phyloP scores from a whole-genome alignment of 2,113 vertebrate species.

The Myodes glareolus region DNA sequence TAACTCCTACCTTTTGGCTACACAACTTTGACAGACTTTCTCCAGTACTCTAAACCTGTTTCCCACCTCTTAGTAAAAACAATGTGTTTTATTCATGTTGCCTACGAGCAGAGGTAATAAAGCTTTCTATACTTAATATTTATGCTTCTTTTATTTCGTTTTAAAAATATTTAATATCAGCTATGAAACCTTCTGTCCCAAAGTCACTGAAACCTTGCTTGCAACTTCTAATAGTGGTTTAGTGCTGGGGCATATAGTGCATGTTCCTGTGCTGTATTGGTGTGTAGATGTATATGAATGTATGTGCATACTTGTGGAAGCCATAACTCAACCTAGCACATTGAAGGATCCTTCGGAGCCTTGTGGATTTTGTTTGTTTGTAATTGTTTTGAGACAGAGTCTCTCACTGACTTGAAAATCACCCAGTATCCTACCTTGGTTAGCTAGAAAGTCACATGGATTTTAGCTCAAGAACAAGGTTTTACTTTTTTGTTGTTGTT shows the following conservation, averaged over 20 bases:
- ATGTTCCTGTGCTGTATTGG: not conserved
- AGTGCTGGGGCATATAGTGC: not conserved
- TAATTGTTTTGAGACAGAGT: not conserved
- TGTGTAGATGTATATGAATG: not conserved
- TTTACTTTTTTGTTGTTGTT: not conserved
- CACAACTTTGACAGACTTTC: not conserved
- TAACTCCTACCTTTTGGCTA: not conserved
- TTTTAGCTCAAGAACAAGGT: not conserved
- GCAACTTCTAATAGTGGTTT: not conserved
- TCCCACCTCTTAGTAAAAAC: not conserved
- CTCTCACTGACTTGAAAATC: not conserved
- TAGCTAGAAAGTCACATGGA: not conserved
- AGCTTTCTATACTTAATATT: not conserved
- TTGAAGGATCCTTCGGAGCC: not conserved
- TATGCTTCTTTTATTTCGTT: not conserved
- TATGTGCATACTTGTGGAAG: not conserved
- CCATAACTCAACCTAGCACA: too few relatives aligned
- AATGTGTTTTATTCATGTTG: not conserved
- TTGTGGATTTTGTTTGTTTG: not conserved
- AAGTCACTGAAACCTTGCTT: not conserved
- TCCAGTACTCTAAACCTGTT: not conserved
- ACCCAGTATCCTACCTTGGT: too few relatives aligned
- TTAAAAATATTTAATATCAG: not conserved
- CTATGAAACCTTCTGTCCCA: not conserved
- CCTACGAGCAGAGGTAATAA: accelerated